These are phyloP conservation scores for Cremastinae sp. DNA, from an alignment of 2,888 invertebrate genomes.

Conservation along the genomic window DNA sequence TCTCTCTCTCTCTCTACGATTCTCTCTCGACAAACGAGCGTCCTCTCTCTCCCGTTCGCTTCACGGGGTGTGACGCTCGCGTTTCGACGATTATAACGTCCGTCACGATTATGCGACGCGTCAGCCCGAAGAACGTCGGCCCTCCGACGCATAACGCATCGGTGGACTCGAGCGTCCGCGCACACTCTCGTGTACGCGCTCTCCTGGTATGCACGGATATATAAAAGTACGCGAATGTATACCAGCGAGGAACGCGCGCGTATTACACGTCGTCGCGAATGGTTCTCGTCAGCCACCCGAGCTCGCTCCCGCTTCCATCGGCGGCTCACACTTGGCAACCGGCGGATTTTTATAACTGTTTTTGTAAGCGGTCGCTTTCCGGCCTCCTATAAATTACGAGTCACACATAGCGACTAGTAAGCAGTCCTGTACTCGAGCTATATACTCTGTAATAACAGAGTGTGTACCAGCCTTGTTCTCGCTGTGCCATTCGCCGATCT, in stretches of 20 bases:
- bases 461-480: constrained; percentile 57
- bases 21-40: constrained; percentile 54
- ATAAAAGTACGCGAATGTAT: constrained; percentile 1
- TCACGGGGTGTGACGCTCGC: constrained; percentile 76
- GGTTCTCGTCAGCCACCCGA: constrained; percentile 41
- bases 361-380: constrained; percentile 76
- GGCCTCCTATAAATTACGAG: constrained; percentile 74
- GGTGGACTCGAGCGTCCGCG: constrained; percentile 53
- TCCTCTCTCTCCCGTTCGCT: constrained; percentile 58
- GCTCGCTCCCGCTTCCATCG: constrained; percentile 20
- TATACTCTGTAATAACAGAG: constrained; percentile 62
- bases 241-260: neutral
- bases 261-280: constrained; percentile 31
- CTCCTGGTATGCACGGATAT: constrained; percentile 12
- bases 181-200: constrained; percentile 2
- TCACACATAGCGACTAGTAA: constrained; percentile 66
- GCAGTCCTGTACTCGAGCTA: constrained; percentile 61
- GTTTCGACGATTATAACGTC: constrained; percentile 78
- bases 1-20: constrained; percentile 23
- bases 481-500: constrained; percentile 72
- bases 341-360: constrained; percentile 75
- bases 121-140: constrained; percentile 68
- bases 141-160: constrained; percentile 65
- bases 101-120: constrained; percentile 77
- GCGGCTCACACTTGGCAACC: constrained; percentile 67